Percentiles rank a stretch among this genome's conserved stretches.
phyloP scores from a whole-genome alignment of 2,113 vertebrate species.

The Nyctereutes procyonoides region DNA sequence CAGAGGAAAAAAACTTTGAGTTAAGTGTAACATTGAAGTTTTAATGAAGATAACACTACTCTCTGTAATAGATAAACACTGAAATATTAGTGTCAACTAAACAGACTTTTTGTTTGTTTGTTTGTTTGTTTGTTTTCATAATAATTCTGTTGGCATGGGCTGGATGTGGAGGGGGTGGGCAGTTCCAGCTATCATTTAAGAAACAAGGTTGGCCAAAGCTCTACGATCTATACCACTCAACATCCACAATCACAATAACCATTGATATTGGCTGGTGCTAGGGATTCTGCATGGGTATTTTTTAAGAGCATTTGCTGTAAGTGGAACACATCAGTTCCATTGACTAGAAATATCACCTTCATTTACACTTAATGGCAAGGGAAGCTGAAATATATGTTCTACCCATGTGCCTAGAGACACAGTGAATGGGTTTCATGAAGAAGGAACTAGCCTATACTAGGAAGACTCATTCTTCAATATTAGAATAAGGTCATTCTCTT shows the following conservation, averaged over 20 bases:
- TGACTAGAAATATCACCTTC: background rate
- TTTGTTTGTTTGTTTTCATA: background rate
- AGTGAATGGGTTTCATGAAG: background rate
- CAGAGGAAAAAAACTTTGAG: background rate
- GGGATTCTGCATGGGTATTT: background rate
- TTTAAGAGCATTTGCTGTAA: background rate
- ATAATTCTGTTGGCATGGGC: background rate
- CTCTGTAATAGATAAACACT: background rate
- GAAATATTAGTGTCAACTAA: background rate
- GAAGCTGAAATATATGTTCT: background rate
- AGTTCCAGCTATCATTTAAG: background rate
- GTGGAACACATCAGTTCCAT: background rate
- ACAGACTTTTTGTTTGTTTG: background rate
- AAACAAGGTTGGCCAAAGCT: background rate
- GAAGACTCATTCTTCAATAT: background rate
- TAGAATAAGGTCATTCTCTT: background rate
- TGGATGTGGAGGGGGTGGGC: background rate
- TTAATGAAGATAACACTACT: background rate
- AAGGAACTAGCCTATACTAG: background rate
- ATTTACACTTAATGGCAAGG: background rate
- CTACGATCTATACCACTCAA: rapidly evolving
- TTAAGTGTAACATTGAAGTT: background rate
- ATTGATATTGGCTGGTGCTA: no score
- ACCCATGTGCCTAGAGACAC: background rate
- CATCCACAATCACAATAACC: background rate